Evolutionary conservation across 2,888 invertebrate species (phyloP).

Genomic region (Drosophila demipolita): DNA sequence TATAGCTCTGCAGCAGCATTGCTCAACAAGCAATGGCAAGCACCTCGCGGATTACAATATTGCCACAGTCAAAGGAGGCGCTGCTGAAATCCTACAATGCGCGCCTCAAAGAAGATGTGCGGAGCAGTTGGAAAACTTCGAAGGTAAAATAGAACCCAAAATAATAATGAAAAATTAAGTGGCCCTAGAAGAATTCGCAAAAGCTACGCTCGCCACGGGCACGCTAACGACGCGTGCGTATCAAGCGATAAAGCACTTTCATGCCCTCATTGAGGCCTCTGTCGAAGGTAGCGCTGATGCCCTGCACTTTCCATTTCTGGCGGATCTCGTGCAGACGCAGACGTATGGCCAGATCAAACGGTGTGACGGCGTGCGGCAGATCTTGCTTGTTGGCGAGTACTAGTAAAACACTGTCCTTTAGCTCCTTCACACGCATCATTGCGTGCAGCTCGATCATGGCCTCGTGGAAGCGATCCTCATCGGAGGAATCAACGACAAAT

Average conservation of each 20-base stretch:
- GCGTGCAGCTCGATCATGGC: constrained; percentile 70
- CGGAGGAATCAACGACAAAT: constrained; percentile 78
- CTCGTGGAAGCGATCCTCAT: constrained; percentile 62
- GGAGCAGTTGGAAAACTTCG: constrained; percentile 98
- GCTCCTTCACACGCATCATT: constrained; percentile 64
- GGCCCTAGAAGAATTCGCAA: not conserved
- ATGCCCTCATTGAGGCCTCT: constrained; percentile 36
- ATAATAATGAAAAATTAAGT: not conserved
- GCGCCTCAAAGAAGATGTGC: constrained; percentile 97
- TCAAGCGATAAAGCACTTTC: constrained; percentile 43
- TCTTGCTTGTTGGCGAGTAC: constrained; percentile 82
- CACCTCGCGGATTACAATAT: constrained; percentile 40
- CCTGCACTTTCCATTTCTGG: constrained; percentile 48
- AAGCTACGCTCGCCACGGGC: not conserved
- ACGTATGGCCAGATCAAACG: constrained; percentile 24
- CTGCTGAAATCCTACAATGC: constrained; percentile 97
- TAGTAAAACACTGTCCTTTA: constrained; percentile 66
- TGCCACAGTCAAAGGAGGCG: constrained; percentile 97
- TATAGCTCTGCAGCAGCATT: not conserved
- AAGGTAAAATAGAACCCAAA: constrained; percentile 87
- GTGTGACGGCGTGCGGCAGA: constrained; percentile 65
- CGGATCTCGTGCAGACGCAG: constrained; percentile 32
- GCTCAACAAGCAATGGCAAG: constrained; percentile 47
- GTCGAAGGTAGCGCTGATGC: constrained; percentile 27
- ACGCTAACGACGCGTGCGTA: constrained; percentile 21